Evolutionary conservation across 2,888 invertebrate genomes (phyloP).

Genomic region (Dorcus hopei): DNA sequence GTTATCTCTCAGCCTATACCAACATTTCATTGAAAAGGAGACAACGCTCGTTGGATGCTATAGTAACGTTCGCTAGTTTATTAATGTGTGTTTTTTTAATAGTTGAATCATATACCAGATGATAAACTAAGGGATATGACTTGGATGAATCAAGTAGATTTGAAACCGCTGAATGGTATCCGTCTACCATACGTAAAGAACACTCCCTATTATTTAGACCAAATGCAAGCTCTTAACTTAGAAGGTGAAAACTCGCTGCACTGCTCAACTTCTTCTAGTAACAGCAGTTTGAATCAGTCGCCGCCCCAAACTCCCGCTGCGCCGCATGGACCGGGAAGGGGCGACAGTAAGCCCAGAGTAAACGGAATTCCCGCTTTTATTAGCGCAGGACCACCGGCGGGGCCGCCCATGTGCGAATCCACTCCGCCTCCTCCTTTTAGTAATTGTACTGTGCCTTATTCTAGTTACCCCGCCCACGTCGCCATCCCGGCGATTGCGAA

Average conservation of each 20-base stretch:
- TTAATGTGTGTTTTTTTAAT: conserved; percentile 23
- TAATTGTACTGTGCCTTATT: conserved; percentile 53
- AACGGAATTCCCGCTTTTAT: conserved; percentile 37
- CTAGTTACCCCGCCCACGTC: conserved; percentile 50
- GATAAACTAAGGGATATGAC: conserved; percentile 58
- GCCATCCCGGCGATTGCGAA: conserved; percentile 28
- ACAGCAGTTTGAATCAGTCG: conserved; percentile 53
- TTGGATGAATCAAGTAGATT: conserved; percentile 28
- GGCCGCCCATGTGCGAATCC: conserved; percentile 40
- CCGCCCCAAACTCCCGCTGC: conserved; percentile 60
- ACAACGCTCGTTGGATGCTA: too few relatives aligned
- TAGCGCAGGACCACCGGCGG: conserved; percentile 30
- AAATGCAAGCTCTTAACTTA: conserved; percentile 51
- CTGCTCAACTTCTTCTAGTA: conserved; percentile 54
- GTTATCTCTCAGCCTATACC: too few relatives aligned
- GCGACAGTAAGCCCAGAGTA: conserved; percentile 29
- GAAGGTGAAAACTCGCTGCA: conserved; percentile 53
- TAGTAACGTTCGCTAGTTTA: not conserved
- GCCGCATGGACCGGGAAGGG: conserved; percentile 38
- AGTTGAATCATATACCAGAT: conserved; percentile 63
- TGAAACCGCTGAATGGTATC: conserved; percentile 41
- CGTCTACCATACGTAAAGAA: conserved; percentile 3
- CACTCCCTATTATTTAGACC: conserved; percentile 46
- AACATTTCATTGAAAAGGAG: too few relatives aligned
- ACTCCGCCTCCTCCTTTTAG: conserved; percentile 41